phyloP scores from a whole-genome alignment of 2,888 invertebrate species.

The Synanthedon andrenaeformis region DNA sequence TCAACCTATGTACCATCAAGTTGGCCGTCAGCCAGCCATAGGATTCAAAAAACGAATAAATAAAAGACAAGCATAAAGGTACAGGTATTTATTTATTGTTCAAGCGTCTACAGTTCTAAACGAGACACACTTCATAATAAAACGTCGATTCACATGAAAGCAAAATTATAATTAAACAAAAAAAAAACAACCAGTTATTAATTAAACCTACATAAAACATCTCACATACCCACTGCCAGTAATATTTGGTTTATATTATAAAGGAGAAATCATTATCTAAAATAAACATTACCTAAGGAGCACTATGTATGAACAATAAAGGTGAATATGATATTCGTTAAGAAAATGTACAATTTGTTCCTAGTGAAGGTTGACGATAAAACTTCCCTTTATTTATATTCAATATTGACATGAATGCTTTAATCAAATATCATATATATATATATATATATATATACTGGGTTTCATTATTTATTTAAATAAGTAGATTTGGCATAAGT shows the following conservation, averaged over 20 bases:
- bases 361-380: too few relatives aligned
- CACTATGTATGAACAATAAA: conserved; percentile 9
- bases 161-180: conserved; percentile 31
- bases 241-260: conserved; percentile 32
- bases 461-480: too few relatives aligned
- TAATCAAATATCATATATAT: too few relatives aligned
- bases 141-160: conserved; percentile 40
- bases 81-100: conserved; percentile 65
- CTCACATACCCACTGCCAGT: conserved; percentile 44
- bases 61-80: conserved; percentile 36
- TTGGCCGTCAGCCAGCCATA: too few relatives aligned
- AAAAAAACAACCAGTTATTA: conserved; percentile 36
- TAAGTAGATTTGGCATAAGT: too few relatives aligned
- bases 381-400: too few relatives aligned
- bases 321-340: background rate
- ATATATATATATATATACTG: too few relatives aligned
- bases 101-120: conserved; percentile 63
- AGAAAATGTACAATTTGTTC: too few relatives aligned
- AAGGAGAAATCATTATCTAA: conserved; percentile 8
- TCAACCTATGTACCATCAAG: too few relatives aligned
- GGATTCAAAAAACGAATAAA: conserved; percentile 23
- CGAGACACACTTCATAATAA: conserved; percentile 46
- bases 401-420: too few relatives aligned
- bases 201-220: conserved; percentile 26
- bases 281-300: conserved; percentile 15